Conservation (phyloP, 64 coral and sea anemone species). For the Montipora capricornis region DNA sequence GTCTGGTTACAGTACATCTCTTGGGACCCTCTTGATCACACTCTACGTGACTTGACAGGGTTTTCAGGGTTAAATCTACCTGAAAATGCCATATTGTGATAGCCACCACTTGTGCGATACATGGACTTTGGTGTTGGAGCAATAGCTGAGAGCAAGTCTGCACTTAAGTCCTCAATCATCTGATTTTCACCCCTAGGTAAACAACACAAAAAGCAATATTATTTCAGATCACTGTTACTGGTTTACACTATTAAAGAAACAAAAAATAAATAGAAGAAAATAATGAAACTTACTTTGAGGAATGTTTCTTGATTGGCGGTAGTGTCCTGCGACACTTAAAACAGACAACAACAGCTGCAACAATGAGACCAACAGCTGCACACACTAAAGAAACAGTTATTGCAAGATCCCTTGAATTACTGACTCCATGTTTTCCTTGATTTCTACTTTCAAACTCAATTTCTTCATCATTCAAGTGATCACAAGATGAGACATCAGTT, state of each 20-base stretch:
- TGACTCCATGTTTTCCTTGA: neutral
- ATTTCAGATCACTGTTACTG: too few species aligned
- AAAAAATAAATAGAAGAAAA: neutral
- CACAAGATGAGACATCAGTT: constrained; percentile 57
- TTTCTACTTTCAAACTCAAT: neutral
- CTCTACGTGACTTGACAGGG: constrained; percentile 84
- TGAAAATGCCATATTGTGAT: constrained; percentile 85
- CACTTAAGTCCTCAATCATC: constrained; percentile 84
- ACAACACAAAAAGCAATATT: neutral
- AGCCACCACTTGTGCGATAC: constrained; percentile 91
- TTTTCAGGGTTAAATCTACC: constrained; percentile 93
- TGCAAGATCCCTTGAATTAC: constrained; percentile 59
- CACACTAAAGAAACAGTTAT: constrained; percentile 76
- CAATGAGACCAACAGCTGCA: constrained; percentile 74
- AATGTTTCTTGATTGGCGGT: constrained; percentile 59
- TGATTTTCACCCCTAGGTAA: constrained; percentile 86
- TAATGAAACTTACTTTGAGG: constrained; percentile 59
- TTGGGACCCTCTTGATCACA: constrained; percentile 30
- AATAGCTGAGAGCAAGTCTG: constrained; percentile 90
- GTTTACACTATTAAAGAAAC: neutral
- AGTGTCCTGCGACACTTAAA: constrained; percentile 68
- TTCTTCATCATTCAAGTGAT: neutral
- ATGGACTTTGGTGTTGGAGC: constrained; percentile 98
- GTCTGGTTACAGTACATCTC: too few species aligned
- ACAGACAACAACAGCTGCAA: constrained; percentile 77